Percentiles rank a stretch among this genome's conserved stretches.
These are phyloP conservation scores for Anoplophora glabripennis DNA, from an alignment of 1,140 invertebrate genomes.

Conservation along the genomic window DNA sequence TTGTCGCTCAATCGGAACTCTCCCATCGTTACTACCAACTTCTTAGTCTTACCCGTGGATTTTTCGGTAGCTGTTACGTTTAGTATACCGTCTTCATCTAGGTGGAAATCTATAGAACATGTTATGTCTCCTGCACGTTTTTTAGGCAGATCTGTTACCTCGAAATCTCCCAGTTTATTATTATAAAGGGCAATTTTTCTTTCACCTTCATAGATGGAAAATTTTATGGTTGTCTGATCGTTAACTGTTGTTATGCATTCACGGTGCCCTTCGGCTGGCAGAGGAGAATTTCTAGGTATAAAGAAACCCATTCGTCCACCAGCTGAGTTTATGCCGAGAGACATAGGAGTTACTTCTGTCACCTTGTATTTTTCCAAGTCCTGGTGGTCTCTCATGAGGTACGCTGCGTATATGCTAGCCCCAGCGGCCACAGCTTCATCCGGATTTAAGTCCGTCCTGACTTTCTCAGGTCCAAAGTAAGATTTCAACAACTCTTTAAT, in stretches of 20 bases:
- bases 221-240: conserved; percentile 5
- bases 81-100: conserved; percentile 18
- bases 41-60: background rate
- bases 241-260: conserved; percentile 1
- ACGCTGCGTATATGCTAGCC: conserved; percentile 23
- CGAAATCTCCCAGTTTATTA: conserved; percentile 11
- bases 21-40: background rate
- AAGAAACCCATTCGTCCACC: conserved; percentile 8
- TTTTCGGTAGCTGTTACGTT: conserved; percentile 1
- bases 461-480: conserved; percentile 4
- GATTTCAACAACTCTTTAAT: conserved; percentile 1
- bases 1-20: background rate
- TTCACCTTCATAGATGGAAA: conserved; percentile 19
- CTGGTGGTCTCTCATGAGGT: conserved; percentile 3
- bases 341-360: conserved; percentile 11
- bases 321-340: conserved; percentile 2
- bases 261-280: background rate
- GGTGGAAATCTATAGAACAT: background rate
- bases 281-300: conserved; percentile 10
- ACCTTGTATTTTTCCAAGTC: background rate
- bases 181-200: conserved; percentile 14
- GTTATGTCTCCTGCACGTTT: conserved; percentile 7
- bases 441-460: conserved; percentile 18
- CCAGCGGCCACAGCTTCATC: conserved; percentile 30
- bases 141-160: conserved; percentile 9